Evolutionary conservation across 2,888 invertebrate species (phyloP).

Genomic region (Amphimallon solstitiale): DNA sequence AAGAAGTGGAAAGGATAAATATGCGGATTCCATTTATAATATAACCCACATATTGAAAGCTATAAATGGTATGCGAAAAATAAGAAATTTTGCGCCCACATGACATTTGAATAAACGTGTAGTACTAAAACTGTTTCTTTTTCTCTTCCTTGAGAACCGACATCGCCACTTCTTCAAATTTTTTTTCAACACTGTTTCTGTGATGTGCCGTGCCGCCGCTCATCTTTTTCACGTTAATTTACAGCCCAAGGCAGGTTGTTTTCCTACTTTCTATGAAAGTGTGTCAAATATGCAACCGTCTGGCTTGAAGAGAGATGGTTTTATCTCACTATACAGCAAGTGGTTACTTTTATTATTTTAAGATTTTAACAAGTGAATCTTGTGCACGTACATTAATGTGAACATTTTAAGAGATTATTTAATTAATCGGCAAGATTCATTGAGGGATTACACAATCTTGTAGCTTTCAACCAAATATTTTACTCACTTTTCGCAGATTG

Average conservation of each 20-base stretch:
- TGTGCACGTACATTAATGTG: too few relatives aligned
- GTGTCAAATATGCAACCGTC: slow-evolving; percentile 47
- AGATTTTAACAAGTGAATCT: background rate
- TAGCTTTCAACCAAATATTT: background rate
- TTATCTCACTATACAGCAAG: background rate
- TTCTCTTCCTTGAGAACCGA: too few relatives aligned
- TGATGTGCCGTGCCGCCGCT: background rate
- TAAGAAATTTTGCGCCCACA: slow-evolving; percentile 30
- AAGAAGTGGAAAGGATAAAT: slow-evolving; percentile 3
- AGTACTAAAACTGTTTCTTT: slow-evolving; percentile 17
- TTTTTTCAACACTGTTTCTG: slow-evolving; percentile 18
- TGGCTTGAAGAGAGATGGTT: background rate
- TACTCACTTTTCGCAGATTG: slow-evolving; percentile 6
- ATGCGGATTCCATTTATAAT: slow-evolving; percentile 28
- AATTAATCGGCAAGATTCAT: too few relatives aligned
- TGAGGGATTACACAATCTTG: too few relatives aligned
- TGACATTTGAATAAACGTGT: slow-evolving; percentile 16
- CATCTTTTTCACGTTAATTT: slow-evolving; percentile 31
- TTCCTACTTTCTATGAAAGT: slow-evolving; percentile 56
- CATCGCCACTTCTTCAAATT: background rate
- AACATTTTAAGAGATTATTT: too few relatives aligned
- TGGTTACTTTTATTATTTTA: background rate
- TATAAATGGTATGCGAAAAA: slow-evolving; percentile 37
- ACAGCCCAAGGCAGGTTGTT: slow-evolving; percentile 42
- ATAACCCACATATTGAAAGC: slow-evolving; percentile 36